Conservation (phyloP, 2,113 vertebrate species). For the Arothron firmamentum region DNA sequence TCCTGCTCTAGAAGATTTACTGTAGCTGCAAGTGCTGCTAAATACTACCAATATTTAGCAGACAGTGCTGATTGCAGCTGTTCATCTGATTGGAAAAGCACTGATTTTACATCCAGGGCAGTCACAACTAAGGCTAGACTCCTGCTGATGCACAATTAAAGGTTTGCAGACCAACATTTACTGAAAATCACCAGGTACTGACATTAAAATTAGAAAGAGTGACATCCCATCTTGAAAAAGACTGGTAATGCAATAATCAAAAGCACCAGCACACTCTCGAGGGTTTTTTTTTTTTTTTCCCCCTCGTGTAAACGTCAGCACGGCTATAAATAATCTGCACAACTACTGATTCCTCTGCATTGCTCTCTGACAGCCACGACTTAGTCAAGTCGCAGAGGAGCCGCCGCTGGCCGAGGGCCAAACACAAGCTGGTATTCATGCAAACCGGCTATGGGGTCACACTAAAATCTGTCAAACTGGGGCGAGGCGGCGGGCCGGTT, state of each 20-base stretch:
- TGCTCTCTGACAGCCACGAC: conserved; percentile 49
- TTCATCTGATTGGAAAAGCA: conserved; percentile 5
- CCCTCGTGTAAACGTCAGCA: conserved; percentile 57
- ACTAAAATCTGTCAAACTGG: conserved; percentile 50
- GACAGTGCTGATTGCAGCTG: not conserved
- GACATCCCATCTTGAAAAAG: conserved; percentile 33
- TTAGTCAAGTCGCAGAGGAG: conserved; percentile 50
- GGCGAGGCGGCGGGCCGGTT: conserved; percentile 27
- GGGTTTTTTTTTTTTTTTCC: conserved; percentile 20
- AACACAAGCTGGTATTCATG: conserved; percentile 65
- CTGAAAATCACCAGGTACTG: conserved; percentile 51
- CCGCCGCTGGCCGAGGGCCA: conserved; percentile 55
- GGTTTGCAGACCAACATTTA: conserved; percentile 42
- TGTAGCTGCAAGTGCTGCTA: not conserved
- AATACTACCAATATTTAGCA: not conserved
- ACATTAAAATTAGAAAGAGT: conserved; percentile 40
- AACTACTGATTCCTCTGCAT: conserved; percentile 56
- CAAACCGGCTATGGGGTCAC: conserved; percentile 42
- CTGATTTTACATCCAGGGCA: not conserved
- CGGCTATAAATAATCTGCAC: conserved; percentile 65
- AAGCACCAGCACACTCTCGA: conserved; percentile 41
- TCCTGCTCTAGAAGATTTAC: not conserved
- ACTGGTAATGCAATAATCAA: conserved; percentile 44
- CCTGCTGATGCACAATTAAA: not conserved
- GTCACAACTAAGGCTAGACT: not conserved